Evolutionary conservation across 2,797 vertebrate genomes (phyloP).

Genomic region (Argentina silus): DNA sequence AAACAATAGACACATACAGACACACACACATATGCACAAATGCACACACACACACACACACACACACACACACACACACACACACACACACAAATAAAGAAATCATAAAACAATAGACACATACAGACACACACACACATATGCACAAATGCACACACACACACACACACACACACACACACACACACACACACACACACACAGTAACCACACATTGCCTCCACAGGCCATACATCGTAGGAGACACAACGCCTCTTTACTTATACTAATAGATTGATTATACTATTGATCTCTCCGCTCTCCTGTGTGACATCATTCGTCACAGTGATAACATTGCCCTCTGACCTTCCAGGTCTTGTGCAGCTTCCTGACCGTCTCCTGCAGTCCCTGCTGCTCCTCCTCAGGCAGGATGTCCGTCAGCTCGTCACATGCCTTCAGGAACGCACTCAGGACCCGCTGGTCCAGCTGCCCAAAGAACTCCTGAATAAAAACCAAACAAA

Average conservation of each 20-base stretch:
- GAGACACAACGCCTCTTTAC: background rate
- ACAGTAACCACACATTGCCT: background rate
- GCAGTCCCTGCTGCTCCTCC: constrained; percentile 90
- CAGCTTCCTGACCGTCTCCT: constrained; percentile 93
- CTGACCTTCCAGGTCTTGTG: constrained; percentile 98
- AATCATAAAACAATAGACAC: too few species aligned
- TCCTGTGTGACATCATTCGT: constrained; percentile 50
- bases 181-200: constrained; percentile 24
- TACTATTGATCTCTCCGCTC: constrained; percentile 32
- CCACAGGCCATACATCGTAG: too few species aligned
- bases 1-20: too few species aligned
- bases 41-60: constrained; percentile 3
- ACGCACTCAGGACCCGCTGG: constrained; percentile 91
- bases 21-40: too few species aligned
- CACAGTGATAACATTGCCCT: constrained; percentile 47
- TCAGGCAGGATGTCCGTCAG: constrained; percentile 97
- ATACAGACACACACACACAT: too few species aligned
- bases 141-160: background rate
- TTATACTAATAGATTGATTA: background rate
- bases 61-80: constrained; percentile 26
- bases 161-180: too few species aligned
- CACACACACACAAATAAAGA: constrained; percentile 43
- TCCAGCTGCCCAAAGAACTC: constrained; percentile 95
- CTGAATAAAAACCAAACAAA: constrained; percentile 64
- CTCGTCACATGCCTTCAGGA: constrained; percentile 96